Evolutionary conservation across 2,113 vertebrate species (phyloP), one percentile per base, ranked within the genome.

Genomic region (Chaetops frenatus): DNA sequence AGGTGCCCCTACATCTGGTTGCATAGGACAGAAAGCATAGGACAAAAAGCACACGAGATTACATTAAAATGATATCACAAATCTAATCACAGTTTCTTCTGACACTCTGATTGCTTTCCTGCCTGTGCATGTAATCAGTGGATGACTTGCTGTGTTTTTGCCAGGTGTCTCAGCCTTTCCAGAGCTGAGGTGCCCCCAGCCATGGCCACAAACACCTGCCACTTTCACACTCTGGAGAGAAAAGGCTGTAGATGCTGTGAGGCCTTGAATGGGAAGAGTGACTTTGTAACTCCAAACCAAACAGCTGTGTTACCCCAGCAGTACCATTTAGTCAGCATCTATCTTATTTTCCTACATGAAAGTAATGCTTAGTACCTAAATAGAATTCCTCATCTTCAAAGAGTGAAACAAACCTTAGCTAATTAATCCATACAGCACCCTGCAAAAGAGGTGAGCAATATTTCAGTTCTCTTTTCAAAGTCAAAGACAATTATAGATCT

Each of bases 131-230:
- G 24, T 29, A 51, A 36, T 42, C 23, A 36, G 18, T 9, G 25
- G 58, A 19, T 51, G 42, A 13, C 20, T 83, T 45, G 12, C 47
- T 57, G 11, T 15, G 12, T 9, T 54, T 86, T 57, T 94, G 20
- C 51, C 45, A 38, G 33, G 7, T 50, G 33, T 35, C 42, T 73
- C 62, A 79, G 38, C 11, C 16, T 58, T 94, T 88, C 6, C 84
- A 67, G 92, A 99, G 98, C 97, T 20, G 92, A 28, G 42, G 98
- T 98, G 40, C 97, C 97, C 54, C 97, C 98, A 3, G 98, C 98
- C 7, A 98, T 98, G 80, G 98, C 98, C 31, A 98, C 97, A n/a
- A 98, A 98, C 13, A 98, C 98, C 35, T 91, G 58, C 98, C 97
- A 7, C 98, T 98, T 84, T 77, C 92, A 93, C n/a, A 51, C 92